phyloP scores from a whole-genome alignment of 2,888 invertebrate genomes.

The Scaptomyza flava region DNA sequence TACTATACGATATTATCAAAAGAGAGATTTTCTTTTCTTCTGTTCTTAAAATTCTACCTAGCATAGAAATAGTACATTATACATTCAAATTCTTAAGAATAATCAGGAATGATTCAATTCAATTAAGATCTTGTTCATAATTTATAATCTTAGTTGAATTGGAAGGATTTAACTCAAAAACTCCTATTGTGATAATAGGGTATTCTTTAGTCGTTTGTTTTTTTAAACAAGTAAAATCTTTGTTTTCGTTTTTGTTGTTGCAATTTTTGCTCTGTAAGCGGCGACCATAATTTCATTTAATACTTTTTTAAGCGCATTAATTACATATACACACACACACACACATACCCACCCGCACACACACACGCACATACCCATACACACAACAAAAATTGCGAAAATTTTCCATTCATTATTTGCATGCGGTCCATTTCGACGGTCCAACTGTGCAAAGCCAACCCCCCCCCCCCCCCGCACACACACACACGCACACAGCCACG shows the following conservation, averaged over 20 bases:
- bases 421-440: slow-evolving; percentile 8
- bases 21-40: not conserved
- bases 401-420: not conserved
- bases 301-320: slow-evolving; percentile 66
- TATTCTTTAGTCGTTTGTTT: not conserved
- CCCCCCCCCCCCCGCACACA: too few species aligned
- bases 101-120: too few species aligned
- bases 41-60: too few species aligned
- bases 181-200: not conserved
- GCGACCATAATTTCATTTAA: slow-evolving; percentile 58
- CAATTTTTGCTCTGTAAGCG: slow-evolving; percentile 37
- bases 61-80: too few species aligned
- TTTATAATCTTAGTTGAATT: too few species aligned
- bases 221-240: not conserved
- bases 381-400: not conserved
- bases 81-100: too few species aligned
- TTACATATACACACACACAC: slow-evolving; percentile 32
- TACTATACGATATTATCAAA: not conserved
- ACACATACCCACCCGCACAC: not conserved
- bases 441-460: not conserved
- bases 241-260: not conserved
- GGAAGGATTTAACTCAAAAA: too few species aligned
- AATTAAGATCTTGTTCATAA: too few species aligned
- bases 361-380: not conserved
- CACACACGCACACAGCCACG: not conserved